Evolutionary conservation across 2,888 invertebrate species (phyloP).

Genomic region (Chelonus formosanus): DNA sequence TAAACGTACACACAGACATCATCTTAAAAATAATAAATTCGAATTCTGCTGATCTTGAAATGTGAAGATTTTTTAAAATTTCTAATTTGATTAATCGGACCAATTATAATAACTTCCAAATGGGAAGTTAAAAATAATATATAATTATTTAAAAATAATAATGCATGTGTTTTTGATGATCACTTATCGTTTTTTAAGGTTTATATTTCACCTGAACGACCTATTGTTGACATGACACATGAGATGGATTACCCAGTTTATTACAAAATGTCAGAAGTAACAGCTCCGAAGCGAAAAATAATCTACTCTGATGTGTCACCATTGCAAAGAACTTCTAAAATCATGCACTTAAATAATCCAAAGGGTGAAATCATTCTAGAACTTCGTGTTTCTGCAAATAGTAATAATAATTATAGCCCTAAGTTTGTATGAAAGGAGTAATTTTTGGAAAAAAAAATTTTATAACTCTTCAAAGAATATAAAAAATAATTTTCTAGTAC

Average conservation of each 20-base stretch:
- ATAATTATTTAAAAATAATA: no score
- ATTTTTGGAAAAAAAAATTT: neutral
- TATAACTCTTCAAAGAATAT: no score
- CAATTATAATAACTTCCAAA: no score
- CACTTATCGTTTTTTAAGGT: neutral
- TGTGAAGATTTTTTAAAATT: no score
- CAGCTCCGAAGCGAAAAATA: conserved; percentile 41
- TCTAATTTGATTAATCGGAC: no score
- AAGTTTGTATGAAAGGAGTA: neutral
- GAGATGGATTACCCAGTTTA: conserved; percentile 46
- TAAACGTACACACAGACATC: no score
- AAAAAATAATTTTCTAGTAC: no score
- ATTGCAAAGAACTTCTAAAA: conserved; percentile 48
- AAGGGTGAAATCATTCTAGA: conserved; percentile 57
- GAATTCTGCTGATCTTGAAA: no score
- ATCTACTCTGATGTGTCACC: conserved; percentile 44
- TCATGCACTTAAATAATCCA: conserved; percentile 46
- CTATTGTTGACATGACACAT: conserved; percentile 43
- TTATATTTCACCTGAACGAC: conserved; percentile 41
- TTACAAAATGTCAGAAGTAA: conserved; percentile 49
- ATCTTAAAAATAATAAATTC: no score
- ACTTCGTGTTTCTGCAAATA: conserved; percentile 57
- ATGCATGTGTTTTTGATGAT: no score
- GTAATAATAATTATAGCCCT: conserved; percentile 38
- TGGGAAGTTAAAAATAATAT: neutral